Evolutionary conservation across 2,113 vertebrate genomes (phyloP).

Genomic region (Lepisosteus osseus): DNA sequence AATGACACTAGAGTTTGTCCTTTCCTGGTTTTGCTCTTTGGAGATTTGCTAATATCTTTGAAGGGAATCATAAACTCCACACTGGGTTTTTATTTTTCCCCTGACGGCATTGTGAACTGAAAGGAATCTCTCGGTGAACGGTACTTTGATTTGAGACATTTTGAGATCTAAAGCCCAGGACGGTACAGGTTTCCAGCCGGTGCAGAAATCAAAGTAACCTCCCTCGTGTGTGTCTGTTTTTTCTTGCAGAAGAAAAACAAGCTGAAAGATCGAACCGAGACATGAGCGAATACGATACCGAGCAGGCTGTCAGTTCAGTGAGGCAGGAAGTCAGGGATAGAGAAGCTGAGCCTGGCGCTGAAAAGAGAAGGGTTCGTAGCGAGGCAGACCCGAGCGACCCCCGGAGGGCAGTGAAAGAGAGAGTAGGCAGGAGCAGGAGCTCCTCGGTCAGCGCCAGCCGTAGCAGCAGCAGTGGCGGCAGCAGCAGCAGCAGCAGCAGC

Average conservation of each 20-base stretch:
- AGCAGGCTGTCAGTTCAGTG: slow-evolving; percentile 74
- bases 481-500: slow-evolving; percentile 77
- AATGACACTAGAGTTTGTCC: no score
- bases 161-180: no score
- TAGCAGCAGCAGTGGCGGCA: slow-evolving; percentile 81
- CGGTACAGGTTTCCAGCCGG: no score
- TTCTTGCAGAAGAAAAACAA: slow-evolving; percentile 79
- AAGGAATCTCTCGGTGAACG: no score
- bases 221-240: slow-evolving; percentile 20
- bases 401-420: slow-evolving; percentile 79
- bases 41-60: no score
- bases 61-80: no score
- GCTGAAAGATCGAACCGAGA: slow-evolving; percentile 82
- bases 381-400: slow-evolving; percentile 72
- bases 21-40: no score
- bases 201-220: no score
- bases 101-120: no score
- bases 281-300: slow-evolving; percentile 80
- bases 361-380: slow-evolving; percentile 86
- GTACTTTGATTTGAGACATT: no score
- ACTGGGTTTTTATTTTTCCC: no score
- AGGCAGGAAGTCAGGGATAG: slow-evolving; percentile 83
- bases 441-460: slow-evolving; percentile 72
- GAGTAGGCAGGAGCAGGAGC: slow-evolving; percentile 64
- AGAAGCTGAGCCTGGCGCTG: slow-evolving; percentile 75